phyloP scores from a whole-genome alignment of 2,888 invertebrate genomes.

The Agrochola lota region DNA sequence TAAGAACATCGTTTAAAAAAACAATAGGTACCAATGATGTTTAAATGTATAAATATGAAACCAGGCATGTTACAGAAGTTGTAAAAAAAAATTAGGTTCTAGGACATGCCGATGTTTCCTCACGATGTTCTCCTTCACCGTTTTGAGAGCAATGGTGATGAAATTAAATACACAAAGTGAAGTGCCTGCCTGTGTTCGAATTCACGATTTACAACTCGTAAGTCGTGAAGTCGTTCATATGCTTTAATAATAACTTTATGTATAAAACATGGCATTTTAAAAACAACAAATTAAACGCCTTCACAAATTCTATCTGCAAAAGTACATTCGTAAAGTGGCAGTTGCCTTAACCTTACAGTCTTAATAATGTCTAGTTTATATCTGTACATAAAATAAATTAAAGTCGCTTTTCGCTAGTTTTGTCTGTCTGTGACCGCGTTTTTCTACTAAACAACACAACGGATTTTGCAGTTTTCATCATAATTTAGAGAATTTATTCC shows the following conservation, averaged over 20 bases:
- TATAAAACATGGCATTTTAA: neutral
- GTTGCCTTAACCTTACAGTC: slow-evolving; percentile 42
- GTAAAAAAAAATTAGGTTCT: neutral
- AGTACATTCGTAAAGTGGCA: slow-evolving; percentile 3
- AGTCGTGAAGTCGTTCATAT: no score
- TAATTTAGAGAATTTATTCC: neutral
- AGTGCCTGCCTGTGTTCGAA: no score
- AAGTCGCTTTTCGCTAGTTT: neutral
- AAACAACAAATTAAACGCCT: slow-evolving; percentile 1
- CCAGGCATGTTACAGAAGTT: neutral
- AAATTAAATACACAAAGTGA: no score
- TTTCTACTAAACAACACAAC: neutral
- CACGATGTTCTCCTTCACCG: no score
- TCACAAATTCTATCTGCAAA: slow-evolving; percentile 28
- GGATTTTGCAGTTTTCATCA: neutral
- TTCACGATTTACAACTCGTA: no score
- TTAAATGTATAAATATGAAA: slow-evolving; percentile 5
- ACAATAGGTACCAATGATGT: neutral
- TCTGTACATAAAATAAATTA: neutral
- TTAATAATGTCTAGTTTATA: slow-evolving; percentile 29
- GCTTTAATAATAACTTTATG: neutral
- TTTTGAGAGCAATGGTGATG: no score
- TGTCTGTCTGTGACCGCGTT: neutral
- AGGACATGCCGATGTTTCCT: no score
- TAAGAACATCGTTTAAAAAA: slow-evolving; percentile 8